Conservation (phyloP, 2,113 vertebrate genomes). For the Onychostruthus taczanowskii region DNA sequence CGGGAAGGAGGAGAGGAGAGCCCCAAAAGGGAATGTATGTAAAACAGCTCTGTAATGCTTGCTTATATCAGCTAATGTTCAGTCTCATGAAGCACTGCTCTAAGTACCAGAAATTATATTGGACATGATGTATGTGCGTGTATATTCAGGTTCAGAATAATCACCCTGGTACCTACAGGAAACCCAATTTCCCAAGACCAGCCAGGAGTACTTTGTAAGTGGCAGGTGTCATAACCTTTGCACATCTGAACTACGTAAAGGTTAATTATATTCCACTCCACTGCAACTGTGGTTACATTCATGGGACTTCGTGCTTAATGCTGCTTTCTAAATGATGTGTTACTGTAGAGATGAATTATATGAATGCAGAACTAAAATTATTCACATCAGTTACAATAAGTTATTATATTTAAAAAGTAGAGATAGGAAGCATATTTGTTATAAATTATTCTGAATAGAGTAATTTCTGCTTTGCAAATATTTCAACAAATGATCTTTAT, state of each 20-base stretch:
- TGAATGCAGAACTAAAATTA: neutral
- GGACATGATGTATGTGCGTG: neutral
- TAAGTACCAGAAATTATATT: neutral
- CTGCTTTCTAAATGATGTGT: neutral
- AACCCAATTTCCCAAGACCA: neutral
- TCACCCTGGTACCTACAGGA: neutral
- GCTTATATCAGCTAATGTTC: neutral
- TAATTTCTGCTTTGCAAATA: neutral
- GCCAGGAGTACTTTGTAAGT: neutral
- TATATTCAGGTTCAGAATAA: neutral
- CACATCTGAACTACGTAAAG: neutral
- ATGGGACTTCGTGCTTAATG: neutral
- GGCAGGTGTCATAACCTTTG: neutral
- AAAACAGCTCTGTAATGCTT: neutral
- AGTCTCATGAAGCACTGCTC: neutral
- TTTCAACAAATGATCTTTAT: neutral
- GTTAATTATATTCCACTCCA: slow-evolving; percentile 5
- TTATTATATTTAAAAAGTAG: neutral
- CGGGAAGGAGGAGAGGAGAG: neutral
- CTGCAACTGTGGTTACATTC: neutral
- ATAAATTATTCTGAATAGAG: neutral
- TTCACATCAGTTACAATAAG: neutral
- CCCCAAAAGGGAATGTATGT: neutral
- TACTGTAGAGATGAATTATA: neutral
- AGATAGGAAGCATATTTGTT: neutral